Evolutionary conservation across 2,888 invertebrate genomes (phyloP).

Genomic region (Drosophila borborema): DNA sequence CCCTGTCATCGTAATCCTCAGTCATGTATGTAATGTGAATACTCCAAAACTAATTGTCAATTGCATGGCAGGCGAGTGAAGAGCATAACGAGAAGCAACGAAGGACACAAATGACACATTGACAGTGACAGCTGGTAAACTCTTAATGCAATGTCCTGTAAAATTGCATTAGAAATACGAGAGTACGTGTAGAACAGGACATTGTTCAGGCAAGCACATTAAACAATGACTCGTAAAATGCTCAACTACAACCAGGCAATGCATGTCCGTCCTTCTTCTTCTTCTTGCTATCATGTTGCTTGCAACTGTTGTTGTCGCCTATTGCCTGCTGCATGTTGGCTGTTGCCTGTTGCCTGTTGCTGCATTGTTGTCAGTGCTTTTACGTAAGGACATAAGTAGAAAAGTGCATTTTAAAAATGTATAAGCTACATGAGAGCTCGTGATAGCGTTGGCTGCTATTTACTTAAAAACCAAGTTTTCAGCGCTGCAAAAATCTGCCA

Average conservation of each 20-base stretch:
- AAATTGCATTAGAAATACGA: conserved; percentile 69
- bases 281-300: conserved; percentile 32
- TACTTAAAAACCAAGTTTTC: conserved; percentile 30
- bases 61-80: conserved; percentile 44
- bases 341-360: conserved; percentile 23
- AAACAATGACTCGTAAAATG: conserved; percentile 72
- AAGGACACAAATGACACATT: conserved; percentile 48
- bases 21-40: conserved; percentile 38
- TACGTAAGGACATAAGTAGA: conserved; percentile 62
- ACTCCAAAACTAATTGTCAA: conserved; percentile 67
- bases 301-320: conserved; percentile 16
- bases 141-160: conserved; percentile 52
- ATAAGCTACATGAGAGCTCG: conserved; percentile 63
- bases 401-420: conserved; percentile 78
- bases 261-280: conserved; percentile 46
- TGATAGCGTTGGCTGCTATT: conserved; percentile 56
- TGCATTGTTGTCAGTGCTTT: conserved; percentile 63
- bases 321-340: neutral
- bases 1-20: conserved; percentile 16
- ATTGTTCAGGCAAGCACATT: conserved; percentile 42
- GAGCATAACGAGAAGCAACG: conserved; percentile 26
- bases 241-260: conserved; percentile 39
- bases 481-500: conserved; percentile 19
- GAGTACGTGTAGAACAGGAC: conserved; percentile 38
- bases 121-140: conserved; percentile 48